Conservation (phyloP, 2,888 invertebrate genomes). For the Rhimphoctona megacephalus region DNA sequence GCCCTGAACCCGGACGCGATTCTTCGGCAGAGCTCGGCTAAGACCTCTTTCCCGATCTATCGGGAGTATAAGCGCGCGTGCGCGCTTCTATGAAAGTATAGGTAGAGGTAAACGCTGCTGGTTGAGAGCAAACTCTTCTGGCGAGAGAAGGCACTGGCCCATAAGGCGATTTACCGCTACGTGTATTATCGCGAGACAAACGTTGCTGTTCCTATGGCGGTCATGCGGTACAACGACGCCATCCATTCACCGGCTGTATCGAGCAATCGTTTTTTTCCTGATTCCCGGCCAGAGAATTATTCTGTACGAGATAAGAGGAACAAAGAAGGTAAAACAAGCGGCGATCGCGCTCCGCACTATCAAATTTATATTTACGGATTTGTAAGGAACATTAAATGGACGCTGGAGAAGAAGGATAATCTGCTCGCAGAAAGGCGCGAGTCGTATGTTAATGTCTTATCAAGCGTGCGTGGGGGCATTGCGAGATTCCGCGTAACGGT, state of each 20-base stretch:
- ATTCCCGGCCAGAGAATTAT: slow-evolving; percentile 39
- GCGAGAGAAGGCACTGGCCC: slow-evolving; percentile 63
- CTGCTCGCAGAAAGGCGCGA: background rate
- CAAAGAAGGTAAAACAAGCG: slow-evolving; percentile 12
- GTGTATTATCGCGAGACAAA: slow-evolving; percentile 74
- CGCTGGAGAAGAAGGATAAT: background rate
- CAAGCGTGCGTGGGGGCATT: background rate
- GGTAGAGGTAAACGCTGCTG: background rate
- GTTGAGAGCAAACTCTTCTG: slow-evolving; percentile 41
- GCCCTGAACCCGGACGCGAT: slow-evolving; percentile 74
- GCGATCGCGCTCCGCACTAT: slow-evolving; percentile 47
- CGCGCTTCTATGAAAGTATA: background rate
- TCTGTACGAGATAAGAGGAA: background rate
- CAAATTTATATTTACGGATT: slow-evolving; percentile 47
- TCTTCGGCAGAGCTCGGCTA: slow-evolving; percentile 41
- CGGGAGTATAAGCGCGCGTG: background rate
- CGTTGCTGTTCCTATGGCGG: slow-evolving; percentile 63
- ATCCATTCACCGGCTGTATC: slow-evolving; percentile 45
- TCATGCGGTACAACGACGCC: slow-evolving; percentile 45
- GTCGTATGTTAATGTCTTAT: slow-evolving; percentile 20
- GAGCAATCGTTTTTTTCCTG: slow-evolving; percentile 18
- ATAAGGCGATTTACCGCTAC: slow-evolving; percentile 75
- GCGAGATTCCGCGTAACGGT: background rate
- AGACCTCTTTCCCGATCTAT: slow-evolving; percentile 49
- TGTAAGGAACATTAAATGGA: background rate